Evolutionary conservation across 2,888 invertebrate genomes (phyloP).

Genomic region (Dicyrtoma fusca): DNA sequence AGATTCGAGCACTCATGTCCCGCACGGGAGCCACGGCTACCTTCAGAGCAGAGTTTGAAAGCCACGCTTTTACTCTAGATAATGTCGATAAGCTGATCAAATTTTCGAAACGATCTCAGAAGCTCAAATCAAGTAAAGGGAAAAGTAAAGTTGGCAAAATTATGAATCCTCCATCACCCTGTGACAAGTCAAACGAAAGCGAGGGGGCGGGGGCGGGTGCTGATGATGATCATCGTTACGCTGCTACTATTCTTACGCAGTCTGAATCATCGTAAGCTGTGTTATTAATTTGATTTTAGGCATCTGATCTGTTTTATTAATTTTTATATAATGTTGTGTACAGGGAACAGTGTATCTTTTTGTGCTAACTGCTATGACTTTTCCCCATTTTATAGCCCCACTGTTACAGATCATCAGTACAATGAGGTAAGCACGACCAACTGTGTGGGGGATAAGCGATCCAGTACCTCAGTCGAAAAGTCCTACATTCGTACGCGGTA

Average conservation of each 20-base stretch:
- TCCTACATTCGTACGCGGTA: slow-evolving; percentile 38
- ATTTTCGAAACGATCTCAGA: slow-evolving; percentile 11
- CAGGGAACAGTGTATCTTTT: no score
- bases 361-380: no score
- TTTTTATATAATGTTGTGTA: neutral
- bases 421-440: slow-evolving; percentile 38
- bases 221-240: slow-evolving; percentile 50
- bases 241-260: slow-evolving; percentile 51
- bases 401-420: slow-evolving; percentile 50
- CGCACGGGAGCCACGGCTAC: slow-evolving; percentile 13
- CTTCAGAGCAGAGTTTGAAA: slow-evolving; percentile 26
- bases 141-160: neutral
- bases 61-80: slow-evolving; percentile 21
- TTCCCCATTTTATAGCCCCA: slow-evolving; percentile 38
- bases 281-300: neutral
- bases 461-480: neutral
- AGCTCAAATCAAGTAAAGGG: neutral
- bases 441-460: neutral
- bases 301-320: neutral
- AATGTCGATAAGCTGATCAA: slow-evolving; percentile 9
- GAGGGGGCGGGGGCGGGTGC: neutral
- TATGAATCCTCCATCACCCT: no score
- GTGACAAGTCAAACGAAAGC: no score
- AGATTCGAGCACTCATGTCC: slow-evolving; percentile 22
- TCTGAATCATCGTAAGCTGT: slow-evolving; percentile 44